These are phyloP conservation scores for Oxyteleia sp. DNA, from an alignment of 2,888 invertebrate species.

Conservation along the genomic window DNA sequence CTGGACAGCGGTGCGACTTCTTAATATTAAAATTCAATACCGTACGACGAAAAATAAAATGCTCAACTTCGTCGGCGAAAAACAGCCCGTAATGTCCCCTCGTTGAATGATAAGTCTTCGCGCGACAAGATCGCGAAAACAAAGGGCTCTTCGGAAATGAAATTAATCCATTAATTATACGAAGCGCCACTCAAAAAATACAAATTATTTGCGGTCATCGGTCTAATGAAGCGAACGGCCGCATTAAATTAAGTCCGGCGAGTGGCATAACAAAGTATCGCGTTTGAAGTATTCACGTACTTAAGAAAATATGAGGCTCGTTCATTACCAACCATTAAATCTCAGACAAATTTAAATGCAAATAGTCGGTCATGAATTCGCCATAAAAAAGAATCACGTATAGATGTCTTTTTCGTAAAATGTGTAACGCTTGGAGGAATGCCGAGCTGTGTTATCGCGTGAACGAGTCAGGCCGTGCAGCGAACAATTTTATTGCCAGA, in stretches of 20 bases:
- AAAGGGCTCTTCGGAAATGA: conserved; percentile 2
- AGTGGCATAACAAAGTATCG: conserved; percentile 42
- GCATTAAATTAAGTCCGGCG: conserved; percentile 50
- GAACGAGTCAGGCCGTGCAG: conserved; percentile 47
- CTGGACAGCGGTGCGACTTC: not conserved
- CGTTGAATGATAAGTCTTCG: not conserved
- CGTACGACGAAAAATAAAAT: conserved; percentile 28
- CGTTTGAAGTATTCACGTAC: conserved; percentile 32
- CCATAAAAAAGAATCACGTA: conserved; percentile 62
- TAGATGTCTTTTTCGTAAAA: conserved; percentile 60
- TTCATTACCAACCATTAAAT: conserved; percentile 62
- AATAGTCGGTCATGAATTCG: conserved; percentile 55
- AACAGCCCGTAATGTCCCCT: conserved; percentile 12
- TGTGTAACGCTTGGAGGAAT: conserved; percentile 67
- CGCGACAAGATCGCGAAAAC: not conserved
- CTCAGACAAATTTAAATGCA: conserved; percentile 64
- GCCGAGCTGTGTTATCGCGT: conserved; percentile 70
- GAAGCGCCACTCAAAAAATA: conserved; percentile 18
- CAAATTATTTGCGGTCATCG: conserved; percentile 33
- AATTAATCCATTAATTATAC: conserved; percentile 40
- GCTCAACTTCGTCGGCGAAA: not conserved
- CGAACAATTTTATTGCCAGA: conserved; percentile 72
- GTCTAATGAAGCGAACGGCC: conserved; percentile 34
- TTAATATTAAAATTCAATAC: conserved; percentile 42
- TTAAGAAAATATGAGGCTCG: conserved; percentile 60